Percentiles rank a stretch among this genome's conserved stretches.
phyloP scores from a whole-genome alignment of 92 coral and sea anemone species.

The Metridium senile region DNA sequence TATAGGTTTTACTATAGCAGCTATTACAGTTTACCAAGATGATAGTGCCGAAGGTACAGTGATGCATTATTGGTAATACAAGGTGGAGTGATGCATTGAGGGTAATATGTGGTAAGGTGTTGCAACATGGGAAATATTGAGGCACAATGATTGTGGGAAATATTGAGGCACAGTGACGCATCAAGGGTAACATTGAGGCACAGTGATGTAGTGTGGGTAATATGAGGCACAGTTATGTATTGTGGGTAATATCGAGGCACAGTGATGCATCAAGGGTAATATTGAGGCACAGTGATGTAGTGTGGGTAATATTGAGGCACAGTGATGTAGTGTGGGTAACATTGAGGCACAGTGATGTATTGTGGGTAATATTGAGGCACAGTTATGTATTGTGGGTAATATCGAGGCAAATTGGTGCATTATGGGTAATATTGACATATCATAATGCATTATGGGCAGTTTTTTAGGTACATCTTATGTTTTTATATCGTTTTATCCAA shows the following conservation, averaged over 20 bases:
- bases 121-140: neutral
- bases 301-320: neutral
- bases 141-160: neutral
- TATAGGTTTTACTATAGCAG: constrained; percentile 82
- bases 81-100: neutral
- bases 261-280: neutral
- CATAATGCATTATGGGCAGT: no score
- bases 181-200: neutral
- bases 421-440: no score
- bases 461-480: no score
- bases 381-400: no score
- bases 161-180: neutral
- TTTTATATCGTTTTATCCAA: neutral
- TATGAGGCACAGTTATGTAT: neutral
- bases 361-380: no score
- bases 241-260: neutral
- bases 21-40: constrained; percentile 72
- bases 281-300: neutral
- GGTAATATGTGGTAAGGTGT: neutral
- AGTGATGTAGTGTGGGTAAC: neutral
- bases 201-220: neutral
- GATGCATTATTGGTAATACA: neutral
- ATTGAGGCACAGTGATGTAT: no score
- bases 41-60: constrained; percentile 66
- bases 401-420: no score